Percentiles rank a stretch among this genome's conserved stretches.
Conservation (phyloP, 2,888 invertebrate species). For the Tachina grossa region DNA sequence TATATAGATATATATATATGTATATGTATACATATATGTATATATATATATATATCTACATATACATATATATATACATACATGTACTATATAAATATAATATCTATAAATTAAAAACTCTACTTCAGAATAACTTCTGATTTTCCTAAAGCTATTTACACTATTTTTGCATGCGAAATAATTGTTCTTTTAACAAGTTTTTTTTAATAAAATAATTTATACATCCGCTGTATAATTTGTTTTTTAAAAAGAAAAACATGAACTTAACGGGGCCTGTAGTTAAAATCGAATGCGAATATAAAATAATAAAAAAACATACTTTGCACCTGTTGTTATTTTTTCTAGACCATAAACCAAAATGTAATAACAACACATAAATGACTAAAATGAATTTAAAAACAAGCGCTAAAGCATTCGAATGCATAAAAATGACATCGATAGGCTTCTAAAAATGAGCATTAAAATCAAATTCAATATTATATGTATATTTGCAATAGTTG, state of each 20-base stretch:
- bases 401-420: background rate
- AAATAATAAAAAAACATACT: background rate
- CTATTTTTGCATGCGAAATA: background rate
- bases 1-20: background rate
- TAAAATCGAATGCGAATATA: background rate
- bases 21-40: too few relatives aligned
- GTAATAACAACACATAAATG: background rate
- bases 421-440: background rate
- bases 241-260: background rate
- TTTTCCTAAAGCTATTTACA: background rate
- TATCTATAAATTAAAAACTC: too few relatives aligned
- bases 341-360: background rate
- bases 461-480: background rate
- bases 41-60: too few relatives aligned
- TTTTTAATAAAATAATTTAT: constrained; percentile 1
- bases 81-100: too few relatives aligned
- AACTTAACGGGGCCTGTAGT: background rate
- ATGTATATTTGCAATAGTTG: background rate
- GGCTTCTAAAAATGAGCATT: background rate
- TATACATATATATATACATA: too few relatives aligned
- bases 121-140: background rate
- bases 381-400: background rate
- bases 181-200: background rate
- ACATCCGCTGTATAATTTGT: constrained; percentile 8
- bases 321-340: constrained; percentile 6